phyloP scores from a whole-genome alignment of 2,113 vertebrate genomes.

The Cyanistes caeruleus region DNA sequence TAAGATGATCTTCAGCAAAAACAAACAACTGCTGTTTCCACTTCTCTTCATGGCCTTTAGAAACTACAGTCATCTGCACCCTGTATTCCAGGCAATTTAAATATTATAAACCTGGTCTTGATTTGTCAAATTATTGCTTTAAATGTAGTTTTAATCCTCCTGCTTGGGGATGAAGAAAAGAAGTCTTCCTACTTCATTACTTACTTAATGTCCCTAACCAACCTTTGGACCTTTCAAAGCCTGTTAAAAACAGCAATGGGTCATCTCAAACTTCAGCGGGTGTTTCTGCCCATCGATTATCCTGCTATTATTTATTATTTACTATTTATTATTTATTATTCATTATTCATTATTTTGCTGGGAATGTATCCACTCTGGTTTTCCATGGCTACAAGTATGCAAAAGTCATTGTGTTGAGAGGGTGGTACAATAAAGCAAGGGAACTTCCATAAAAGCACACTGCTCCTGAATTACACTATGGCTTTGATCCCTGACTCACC shows the following conservation, averaged over 20 bases:
- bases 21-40: constrained; percentile 67
- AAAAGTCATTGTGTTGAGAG: not conserved
- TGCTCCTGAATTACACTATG: not conserved
- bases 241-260: not conserved
- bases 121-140: constrained; percentile 10
- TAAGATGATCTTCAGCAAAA: constrained; percentile 62
- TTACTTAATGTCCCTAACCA: not conserved
- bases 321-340: not conserved
- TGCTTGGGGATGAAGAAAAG: not conserved
- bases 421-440: not conserved
- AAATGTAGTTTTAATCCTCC: not conserved
- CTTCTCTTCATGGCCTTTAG: constrained; percentile 39
- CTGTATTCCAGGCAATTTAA: constrained; percentile 20
- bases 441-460: not conserved
- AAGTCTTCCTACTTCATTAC: not conserved
- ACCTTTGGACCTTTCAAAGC: not conserved
- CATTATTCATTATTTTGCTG: not conserved
- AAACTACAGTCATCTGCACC: constrained; percentile 3
- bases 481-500: not conserved
- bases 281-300: not conserved
- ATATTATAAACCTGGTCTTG: not conserved
- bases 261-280: not conserved
- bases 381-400: not conserved
- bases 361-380: not conserved
- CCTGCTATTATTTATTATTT: no score